Percentiles rank a stretch among this genome's conserved stretches.
Evolutionary conservation across 2,888 invertebrate genomes (phyloP).

Genomic region (Morpho deidamia): DNA sequence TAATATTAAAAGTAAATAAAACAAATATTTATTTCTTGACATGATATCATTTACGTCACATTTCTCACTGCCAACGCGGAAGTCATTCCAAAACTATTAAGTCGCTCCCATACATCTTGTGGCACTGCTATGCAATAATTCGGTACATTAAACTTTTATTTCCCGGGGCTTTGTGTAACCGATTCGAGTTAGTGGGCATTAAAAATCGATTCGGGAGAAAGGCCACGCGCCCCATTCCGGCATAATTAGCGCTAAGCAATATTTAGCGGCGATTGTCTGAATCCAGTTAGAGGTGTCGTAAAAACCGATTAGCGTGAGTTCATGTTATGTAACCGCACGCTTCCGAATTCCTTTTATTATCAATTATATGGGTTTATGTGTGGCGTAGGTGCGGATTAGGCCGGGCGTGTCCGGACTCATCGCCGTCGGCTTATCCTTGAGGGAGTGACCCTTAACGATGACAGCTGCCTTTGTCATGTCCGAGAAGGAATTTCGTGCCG

Average conservation of each 20-base stretch:
- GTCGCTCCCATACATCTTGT: constrained; percentile 11
- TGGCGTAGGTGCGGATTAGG: constrained; percentile 58
- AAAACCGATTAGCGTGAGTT: constrained; percentile 69
- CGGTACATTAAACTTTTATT: constrained; percentile 33
- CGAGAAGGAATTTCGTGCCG: constrained; percentile 60
- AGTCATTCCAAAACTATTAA: constrained; percentile 14
- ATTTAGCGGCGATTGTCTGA: constrained; percentile 58
- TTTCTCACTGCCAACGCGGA: background rate
- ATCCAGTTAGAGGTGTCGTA: constrained; percentile 64
- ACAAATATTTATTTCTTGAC: no score
- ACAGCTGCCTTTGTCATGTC: constrained; percentile 73
- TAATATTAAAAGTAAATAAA: no score
- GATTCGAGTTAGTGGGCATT: constrained; percentile 20
- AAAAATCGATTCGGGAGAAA: constrained; percentile 27
- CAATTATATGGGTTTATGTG: constrained; percentile 76
- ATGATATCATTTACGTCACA: background rate
- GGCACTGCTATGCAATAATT: constrained; percentile 25
- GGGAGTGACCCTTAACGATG: constrained; percentile 71
- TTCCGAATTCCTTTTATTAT: constrained; percentile 73
- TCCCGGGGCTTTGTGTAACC: constrained; percentile 26
- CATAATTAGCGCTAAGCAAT: constrained; percentile 62
- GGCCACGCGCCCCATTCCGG: constrained; percentile 40
- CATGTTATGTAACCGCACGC: constrained; percentile 67
- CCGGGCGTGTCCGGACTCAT: constrained; percentile 62
- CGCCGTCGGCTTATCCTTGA: constrained; percentile 66